A percentile compares a stretch with the other conserved stretches of the same genome.
phyloP scores from a whole-genome alignment of 2,888 invertebrate genomes.

The Ophraella communa region DNA sequence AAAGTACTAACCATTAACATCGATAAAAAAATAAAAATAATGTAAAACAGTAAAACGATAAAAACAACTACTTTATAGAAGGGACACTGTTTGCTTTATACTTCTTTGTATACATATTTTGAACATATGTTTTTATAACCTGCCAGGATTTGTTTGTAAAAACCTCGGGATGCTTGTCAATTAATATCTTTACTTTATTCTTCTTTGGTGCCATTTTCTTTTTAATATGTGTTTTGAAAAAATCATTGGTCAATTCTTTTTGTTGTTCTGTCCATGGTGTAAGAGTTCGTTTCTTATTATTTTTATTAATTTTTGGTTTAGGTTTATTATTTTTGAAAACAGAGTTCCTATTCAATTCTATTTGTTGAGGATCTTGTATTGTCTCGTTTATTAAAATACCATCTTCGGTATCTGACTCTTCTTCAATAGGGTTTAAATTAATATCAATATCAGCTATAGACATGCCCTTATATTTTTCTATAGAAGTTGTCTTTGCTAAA shows the following conservation, averaged over 20 bases:
- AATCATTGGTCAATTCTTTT: not conserved
- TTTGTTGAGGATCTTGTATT: too few relatives aligned
- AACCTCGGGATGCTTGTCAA: not conserved
- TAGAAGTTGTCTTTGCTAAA: too few relatives aligned
- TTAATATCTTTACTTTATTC: not conserved
- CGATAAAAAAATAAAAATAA: not conserved
- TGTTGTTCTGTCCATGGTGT: not conserved
- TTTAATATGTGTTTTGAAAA: too few relatives aligned
- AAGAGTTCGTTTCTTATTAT: not conserved
- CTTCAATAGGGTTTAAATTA: too few relatives aligned
- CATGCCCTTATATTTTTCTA: too few relatives aligned
- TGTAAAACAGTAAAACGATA: not conserved
- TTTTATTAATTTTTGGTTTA: not conserved
- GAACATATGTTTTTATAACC: not conserved
- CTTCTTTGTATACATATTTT: not conserved
- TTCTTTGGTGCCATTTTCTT: not conserved
- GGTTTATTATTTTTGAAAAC: too few relatives aligned
- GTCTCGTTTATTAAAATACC: too few relatives aligned
- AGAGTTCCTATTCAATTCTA: too few relatives aligned
- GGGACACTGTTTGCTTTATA: not conserved
- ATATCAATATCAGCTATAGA: too few relatives aligned
- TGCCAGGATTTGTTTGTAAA: not conserved
- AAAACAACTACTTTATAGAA: not conserved
- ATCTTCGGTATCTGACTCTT: too few relatives aligned
- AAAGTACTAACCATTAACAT: too few relatives aligned